Base-by-base conservation (phyloP, 1,140 invertebrate species). In the Steinernema khuongi region DNA sequence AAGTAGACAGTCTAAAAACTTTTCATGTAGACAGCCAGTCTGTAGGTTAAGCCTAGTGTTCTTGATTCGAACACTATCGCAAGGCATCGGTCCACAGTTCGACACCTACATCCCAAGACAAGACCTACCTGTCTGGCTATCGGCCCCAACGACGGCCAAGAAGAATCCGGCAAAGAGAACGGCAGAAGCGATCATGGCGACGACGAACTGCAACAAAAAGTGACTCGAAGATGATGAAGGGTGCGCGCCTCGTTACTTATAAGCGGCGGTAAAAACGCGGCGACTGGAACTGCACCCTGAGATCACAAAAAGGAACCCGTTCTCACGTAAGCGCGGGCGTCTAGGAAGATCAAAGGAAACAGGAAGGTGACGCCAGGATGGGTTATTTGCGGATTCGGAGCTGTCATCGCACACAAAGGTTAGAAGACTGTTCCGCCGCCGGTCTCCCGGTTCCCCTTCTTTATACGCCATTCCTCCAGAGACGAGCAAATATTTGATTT, bases 401-500 rank as follows among this genome's bases (percentile, higher is more conserved):
- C n/a, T n/a, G n/a, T n/a, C n/a, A n/a, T 41, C n/a, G 36, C 36
- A 41, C 7, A 11, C 36, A 41, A 60, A 60, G 50, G 50, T 60
- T 60, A 60, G 14, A 14, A n/a, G 7, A 11, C n/a, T 41, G 36
- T 41, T 41, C 36, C 36, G 36, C n/a, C 36, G 7, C 7, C 36
- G 7, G 36, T 41, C n/a, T 7, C n/a, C 36, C 7, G 36, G 36
- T n/a, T 41, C 36, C 36, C n/a, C n/a, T n/a, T 7, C 50, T 60
- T 60, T 60, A 60, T 60, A 60, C 26, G 14, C 50, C 26, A 4
- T 60, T 60, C 19, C n/a, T n/a, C n/a, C n/a, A n/a, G n/a, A 41
- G 36, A 7, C 50, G 50, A 60, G 50, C 50, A 60, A 60, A 60
- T 60, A 60, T 60, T 60, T 60, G 50, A 60, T 60, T 60, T 60